phyloP scores from a whole-genome alignment of 2,797 vertebrate genomes.

The Trachops cirrhosus region DNA sequence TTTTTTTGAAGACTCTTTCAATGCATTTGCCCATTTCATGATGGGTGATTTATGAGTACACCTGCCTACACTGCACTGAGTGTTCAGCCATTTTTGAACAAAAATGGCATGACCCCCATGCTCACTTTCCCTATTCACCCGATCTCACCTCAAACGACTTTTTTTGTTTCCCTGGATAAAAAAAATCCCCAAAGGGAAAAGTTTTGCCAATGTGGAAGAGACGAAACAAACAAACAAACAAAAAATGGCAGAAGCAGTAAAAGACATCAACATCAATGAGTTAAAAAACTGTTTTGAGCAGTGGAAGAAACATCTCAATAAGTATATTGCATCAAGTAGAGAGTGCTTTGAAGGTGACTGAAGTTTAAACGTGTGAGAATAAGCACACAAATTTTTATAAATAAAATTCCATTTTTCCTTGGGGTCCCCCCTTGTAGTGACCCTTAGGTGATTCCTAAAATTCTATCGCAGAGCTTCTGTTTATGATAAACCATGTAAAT shows the following conservation, averaged over 20 bases:
- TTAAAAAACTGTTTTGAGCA: background rate
- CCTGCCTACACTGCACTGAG: background rate
- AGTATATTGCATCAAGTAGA: background rate
- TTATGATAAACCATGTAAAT: constrained; percentile 3
- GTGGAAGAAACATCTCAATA: background rate
- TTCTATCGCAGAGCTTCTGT: background rate
- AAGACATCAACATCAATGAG: background rate
- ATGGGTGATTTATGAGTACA: background rate
- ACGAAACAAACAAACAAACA: background rate
- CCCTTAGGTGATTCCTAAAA: background rate
- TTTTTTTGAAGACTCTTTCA: background rate
- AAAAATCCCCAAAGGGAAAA: background rate
- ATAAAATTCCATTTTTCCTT: background rate
- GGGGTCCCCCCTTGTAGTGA: background rate
- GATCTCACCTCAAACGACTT: background rate
- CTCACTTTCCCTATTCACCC: background rate
- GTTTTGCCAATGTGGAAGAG: background rate
- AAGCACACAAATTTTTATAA: background rate
- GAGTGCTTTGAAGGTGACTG: background rate
- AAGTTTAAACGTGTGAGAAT: background rate
- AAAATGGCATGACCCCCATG: background rate
- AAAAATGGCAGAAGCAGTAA: background rate
- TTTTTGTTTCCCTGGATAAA: background rate
- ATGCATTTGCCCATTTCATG: background rate
- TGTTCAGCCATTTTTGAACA: background rate